These are phyloP conservation scores for Hirtodrosophila confusa DNA, from an alignment of 2,888 invertebrate species.

Conservation along the genomic window DNA sequence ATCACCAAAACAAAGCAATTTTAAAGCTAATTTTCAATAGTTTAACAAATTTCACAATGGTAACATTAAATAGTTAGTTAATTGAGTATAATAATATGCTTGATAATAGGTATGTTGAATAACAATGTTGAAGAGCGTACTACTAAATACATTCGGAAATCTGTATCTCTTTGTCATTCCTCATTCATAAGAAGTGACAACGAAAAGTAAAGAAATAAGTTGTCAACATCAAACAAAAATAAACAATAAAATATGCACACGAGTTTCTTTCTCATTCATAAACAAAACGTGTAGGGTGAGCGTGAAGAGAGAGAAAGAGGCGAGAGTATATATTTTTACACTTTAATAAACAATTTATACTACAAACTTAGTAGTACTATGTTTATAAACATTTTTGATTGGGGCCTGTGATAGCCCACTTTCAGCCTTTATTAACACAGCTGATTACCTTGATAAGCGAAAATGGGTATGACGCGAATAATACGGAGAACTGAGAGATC, in stretches of 20 bases:
- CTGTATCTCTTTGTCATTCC: constrained; percentile 2
- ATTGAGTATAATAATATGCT: too few species aligned
- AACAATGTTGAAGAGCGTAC: too few species aligned
- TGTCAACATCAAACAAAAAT: constrained; percentile 24
- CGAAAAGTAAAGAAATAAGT: constrained; percentile 5
- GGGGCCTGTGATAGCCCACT: constrained; percentile 13
- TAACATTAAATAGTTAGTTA: too few species aligned
- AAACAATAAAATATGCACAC: constrained; percentile 6
- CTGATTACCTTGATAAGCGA: constrained; percentile 34
- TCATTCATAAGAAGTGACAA: constrained; percentile 31
- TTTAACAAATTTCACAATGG: too few species aligned
- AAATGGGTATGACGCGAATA: constrained; percentile 2
- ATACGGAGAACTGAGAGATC: not conserved
- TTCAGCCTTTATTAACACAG: constrained; percentile 22
- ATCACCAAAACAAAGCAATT: too few species aligned
- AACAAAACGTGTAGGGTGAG: constrained; percentile 20
- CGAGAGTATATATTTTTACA: not conserved
- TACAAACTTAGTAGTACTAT: not conserved
- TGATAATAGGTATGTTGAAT: too few species aligned
- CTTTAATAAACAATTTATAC: constrained; percentile 1
- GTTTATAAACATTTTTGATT: constrained; percentile 12
- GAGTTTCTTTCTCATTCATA: constrained; percentile 29
- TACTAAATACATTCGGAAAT: too few species aligned
- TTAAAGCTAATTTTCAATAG: too few species aligned
- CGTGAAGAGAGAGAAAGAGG: not conserved